Evolutionary conservation across 30 jellyfish, hydroid and myxozoan species (phyloP).

Genomic region (Calvadosia cruxmelitensis): DNA sequence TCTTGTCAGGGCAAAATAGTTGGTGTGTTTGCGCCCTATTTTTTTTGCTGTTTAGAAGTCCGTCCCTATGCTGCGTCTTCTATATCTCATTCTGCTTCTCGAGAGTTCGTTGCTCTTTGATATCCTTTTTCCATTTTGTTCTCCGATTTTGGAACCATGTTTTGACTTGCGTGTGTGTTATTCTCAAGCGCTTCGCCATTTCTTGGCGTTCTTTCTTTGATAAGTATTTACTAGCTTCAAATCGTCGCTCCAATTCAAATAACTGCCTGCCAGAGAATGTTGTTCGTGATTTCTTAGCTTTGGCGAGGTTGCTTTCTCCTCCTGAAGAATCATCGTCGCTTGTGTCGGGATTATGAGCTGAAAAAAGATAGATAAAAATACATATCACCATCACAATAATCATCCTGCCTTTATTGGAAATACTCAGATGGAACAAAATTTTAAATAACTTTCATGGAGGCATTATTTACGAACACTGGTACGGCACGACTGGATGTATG

Average conservation of each 20-base stretch:
- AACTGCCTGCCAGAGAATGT: slow-evolving; percentile 52
- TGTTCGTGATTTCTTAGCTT: slow-evolving; percentile 36
- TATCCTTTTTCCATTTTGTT: slow-evolving; percentile 61
- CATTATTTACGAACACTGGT: no score
- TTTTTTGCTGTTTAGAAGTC: no score
- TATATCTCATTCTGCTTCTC: no score
- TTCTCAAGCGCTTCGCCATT: slow-evolving; percentile 23
- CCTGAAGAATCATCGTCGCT: background rate
- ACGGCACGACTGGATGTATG: no score
- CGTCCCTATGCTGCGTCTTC: no score
- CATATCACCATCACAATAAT: no score
- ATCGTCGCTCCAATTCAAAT: slow-evolving; percentile 31
- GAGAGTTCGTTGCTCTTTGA: background rate
- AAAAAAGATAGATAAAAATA: background rate
- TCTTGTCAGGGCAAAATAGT: no score
- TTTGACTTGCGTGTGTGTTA: slow-evolving; percentile 44
- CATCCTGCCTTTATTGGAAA: no score
- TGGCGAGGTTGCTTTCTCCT: background rate
- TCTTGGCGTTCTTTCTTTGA: slow-evolving; percentile 56
- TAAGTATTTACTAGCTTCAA: slow-evolving; percentile 31
- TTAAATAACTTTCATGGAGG: no score
- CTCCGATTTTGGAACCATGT: slow-evolving; percentile 67
- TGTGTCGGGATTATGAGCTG: background rate
- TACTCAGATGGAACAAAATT: no score
- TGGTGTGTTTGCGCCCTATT: no score